Evolutionary conservation across 1,140 invertebrate species (phyloP).

Genomic region (Acromyrmex heyeri): DNA sequence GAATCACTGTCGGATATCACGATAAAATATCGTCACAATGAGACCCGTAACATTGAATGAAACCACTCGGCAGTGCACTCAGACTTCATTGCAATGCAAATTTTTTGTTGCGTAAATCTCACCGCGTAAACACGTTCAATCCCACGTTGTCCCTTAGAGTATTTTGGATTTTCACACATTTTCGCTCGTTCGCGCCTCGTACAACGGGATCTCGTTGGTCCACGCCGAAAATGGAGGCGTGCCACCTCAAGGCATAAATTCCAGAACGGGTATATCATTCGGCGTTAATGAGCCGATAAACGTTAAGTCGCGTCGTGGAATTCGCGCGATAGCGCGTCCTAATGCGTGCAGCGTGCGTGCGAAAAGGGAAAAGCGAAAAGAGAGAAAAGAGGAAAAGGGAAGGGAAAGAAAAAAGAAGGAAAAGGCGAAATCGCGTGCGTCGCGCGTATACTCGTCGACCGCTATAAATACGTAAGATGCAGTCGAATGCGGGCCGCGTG

Average conservation of each 20-base stretch:
- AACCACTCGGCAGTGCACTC: neutral
- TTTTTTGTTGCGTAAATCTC: slow-evolving; percentile 19
- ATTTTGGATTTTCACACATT: neutral
- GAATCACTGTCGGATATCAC: neutral
- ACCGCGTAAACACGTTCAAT: neutral
- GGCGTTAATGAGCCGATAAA: slow-evolving; percentile 37
- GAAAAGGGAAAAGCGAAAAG: neutral
- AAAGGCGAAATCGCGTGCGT: slow-evolving; percentile 32
- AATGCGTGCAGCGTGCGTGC: neutral
- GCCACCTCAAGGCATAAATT: slow-evolving; percentile 6
- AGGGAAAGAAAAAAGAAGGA: no score
- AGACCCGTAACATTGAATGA: neutral
- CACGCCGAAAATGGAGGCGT: neutral
- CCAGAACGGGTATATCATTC: neutral
- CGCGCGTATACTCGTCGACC: slow-evolving; percentile 49
- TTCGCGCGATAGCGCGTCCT: neutral
- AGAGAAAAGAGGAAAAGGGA: neutral
- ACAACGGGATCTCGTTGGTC: neutral
- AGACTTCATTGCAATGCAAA: slow-evolving; percentile 17
- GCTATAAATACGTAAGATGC: slow-evolving; percentile 62
- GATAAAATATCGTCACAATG: slow-evolving; percentile 6
- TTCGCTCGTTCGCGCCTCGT: neutral
- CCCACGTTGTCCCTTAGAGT: neutral
- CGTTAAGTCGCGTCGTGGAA: neutral
- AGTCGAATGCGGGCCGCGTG: slow-evolving; percentile 54